Evolutionary conservation across 1,140 invertebrate genomes (phyloP).

Genomic region (Diploscapter pachys): DNA sequence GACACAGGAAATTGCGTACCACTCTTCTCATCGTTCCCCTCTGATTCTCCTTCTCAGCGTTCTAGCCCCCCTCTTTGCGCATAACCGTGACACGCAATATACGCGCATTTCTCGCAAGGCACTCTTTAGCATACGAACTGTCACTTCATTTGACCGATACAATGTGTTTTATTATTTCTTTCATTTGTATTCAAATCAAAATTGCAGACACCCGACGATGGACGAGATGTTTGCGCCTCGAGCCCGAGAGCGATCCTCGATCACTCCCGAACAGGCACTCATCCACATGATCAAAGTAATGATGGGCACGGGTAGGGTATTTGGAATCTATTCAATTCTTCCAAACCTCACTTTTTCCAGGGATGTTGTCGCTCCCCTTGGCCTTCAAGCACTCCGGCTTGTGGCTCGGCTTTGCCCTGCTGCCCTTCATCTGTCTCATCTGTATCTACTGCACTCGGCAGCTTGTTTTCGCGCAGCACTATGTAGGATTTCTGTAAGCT

Average conservation of each 20-base stretch:
- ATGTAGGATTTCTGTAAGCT: conserved; percentile 36
- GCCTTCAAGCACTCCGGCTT: conserved; percentile 55
- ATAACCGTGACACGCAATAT: no score
- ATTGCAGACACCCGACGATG: conserved; percentile 24
- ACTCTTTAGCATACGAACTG: no score
- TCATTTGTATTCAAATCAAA: not conserved
- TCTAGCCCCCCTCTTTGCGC: no score
- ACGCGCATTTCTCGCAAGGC: no score
- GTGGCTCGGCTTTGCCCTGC: conserved; percentile 48
- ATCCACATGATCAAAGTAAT: conserved; percentile 57
- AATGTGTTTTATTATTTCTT: not conserved
- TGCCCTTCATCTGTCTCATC: conserved; percentile 46
- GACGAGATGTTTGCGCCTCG: conserved; percentile 29
- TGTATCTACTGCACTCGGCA: conserved; percentile 53
- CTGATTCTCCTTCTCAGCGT: no score
- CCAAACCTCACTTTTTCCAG: not conserved
- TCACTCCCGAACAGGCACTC: conserved; percentile 45
- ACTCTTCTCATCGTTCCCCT: no score
- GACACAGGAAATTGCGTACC: no score
- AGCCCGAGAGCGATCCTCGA: conserved; percentile 10
- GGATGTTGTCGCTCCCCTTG: conserved; percentile 50
- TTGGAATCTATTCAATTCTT: no score
- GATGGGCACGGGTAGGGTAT: conserved; percentile 42
- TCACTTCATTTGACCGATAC: no score
- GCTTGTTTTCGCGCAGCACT: conserved; percentile 52